These are phyloP conservation scores for Drosophila merina DNA, from an alignment of 2,888 invertebrate species.

Conservation along the genomic window DNA sequence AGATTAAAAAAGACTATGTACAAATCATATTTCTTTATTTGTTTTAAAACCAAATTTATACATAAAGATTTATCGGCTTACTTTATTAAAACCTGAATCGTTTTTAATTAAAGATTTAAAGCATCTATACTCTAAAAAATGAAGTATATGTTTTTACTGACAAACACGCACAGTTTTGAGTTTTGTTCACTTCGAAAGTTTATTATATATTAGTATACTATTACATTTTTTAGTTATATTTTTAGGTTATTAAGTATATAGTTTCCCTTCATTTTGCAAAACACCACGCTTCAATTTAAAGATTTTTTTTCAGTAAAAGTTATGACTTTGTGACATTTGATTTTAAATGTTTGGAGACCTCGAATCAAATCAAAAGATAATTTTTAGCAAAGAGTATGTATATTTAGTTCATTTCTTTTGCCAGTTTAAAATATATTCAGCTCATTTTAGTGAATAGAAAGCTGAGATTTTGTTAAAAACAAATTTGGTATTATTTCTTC, in stretches of 20 bases:
- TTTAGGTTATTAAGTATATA: background rate
- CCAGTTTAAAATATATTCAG: slow-evolving; percentile 1
- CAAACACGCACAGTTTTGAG: background rate
- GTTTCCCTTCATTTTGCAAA: background rate
- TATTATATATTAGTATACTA: background rate
- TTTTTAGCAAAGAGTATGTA: background rate
- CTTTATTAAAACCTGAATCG: background rate
- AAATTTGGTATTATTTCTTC: slow-evolving; percentile 20
- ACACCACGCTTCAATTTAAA: background rate
- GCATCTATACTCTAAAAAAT: background rate
- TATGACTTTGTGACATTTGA: background rate
- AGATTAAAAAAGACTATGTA: slow-evolving; percentile 1
- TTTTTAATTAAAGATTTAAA: background rate
- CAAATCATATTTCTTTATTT: background rate
- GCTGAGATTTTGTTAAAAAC: slow-evolving; percentile 7
- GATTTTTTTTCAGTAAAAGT: background rate
- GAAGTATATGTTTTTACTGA: background rate
- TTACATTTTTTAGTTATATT: background rate
- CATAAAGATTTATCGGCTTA: background rate
- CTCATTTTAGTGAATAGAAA: background rate
- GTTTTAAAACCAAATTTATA: background rate
- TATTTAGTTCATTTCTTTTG: background rate
- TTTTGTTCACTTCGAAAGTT: background rate
- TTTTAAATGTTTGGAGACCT: background rate
- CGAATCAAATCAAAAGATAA: background rate